Percentiles rank a stretch among this genome's conserved stretches.
Conservation (phyloP, 1,140 invertebrate genomes). For the Pinna nobilis region DNA sequence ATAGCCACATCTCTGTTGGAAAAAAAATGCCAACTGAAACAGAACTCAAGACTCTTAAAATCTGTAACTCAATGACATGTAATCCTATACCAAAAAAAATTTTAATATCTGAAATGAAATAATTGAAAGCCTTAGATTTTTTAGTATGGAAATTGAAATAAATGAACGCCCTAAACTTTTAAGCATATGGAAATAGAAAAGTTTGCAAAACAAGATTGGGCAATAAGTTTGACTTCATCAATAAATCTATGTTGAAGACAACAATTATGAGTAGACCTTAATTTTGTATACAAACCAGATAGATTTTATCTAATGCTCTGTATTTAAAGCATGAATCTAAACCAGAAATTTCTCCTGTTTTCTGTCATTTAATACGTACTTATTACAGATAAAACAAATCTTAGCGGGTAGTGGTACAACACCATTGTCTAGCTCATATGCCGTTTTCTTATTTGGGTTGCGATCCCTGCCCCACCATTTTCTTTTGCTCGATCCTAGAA, state of each 20-base stretch:
- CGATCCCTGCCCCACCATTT: constrained; percentile 65
- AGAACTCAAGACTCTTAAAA: background rate
- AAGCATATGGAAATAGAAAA: background rate
- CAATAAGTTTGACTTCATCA: background rate
- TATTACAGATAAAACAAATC: constrained; percentile 87
- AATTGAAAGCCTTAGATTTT: background rate
- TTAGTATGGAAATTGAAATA: background rate
- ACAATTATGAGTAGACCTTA: background rate
- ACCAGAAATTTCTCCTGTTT: background rate
- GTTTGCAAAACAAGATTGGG: background rate
- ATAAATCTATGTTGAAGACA: background rate
- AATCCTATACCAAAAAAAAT: no score
- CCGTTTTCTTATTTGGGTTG: constrained; percentile 73
- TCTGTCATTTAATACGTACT: constrained; percentile 64
- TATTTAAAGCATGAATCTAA: background rate
- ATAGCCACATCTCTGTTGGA: background rate
- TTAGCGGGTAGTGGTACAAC: constrained; percentile 88
- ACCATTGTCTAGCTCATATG: constrained; percentile 84
- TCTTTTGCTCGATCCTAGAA: constrained; percentile 73
- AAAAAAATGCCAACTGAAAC: background rate
- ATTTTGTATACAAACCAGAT: background rate
- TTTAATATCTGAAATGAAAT: background rate
- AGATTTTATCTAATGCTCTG: background rate
- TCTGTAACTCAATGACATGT: no score
- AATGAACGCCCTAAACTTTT: background rate